Evolutionary conservation across 92 coral and sea anemone species (phyloP), one percentile per base, ranked within the genome.

Genomic region (Parazoanthus atlanticus): DNA sequence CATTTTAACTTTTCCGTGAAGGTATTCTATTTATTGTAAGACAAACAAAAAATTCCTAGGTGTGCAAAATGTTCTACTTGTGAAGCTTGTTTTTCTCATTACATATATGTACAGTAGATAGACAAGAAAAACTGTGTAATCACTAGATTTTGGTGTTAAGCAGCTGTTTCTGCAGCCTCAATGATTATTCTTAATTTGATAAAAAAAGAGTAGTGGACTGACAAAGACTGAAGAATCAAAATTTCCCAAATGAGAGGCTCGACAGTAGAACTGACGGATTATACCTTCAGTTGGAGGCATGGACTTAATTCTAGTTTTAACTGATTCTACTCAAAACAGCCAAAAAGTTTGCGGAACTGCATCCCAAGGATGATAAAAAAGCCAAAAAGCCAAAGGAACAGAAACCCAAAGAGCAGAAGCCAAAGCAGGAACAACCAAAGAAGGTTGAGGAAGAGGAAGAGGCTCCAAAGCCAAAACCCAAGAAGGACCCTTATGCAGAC

Each of bases 281-380:
- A 6, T 56, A 61, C 8, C 21, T 21, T 61, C 26, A 61, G 2
- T 61, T 19, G 26, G 13, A 3, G 40, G 47, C 43, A 74, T 34
- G 36, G 40, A 41, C 2, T 23, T 30, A 31, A 31, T 32, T 34
- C 32, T 76, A 8, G 13, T 38, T 33, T 28, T 76, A 38, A 73
- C 67, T 23, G 2, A 21, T 26, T 86, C 8, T 46, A 74, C 29
- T 70, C 17, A 65, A 13, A 19, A 16, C 74, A 97, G 99, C 89
- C 16, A 92, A 93, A 85, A 97, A 93, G 85, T 97, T 84, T 89
- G 96, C 95, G 76, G 93, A 96, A 76, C 90, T 95, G 61, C 96
- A 97, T 80, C 97, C 96, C 3, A 97, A 93, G 90, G 92, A 94
- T 61, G 96, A 97, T 28, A 92, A 95, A 89, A 94, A 96, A 88